Base-by-base conservation (phyloP, 64 coral and sea anemone species). In the Actinia tenebrosa region DNA sequence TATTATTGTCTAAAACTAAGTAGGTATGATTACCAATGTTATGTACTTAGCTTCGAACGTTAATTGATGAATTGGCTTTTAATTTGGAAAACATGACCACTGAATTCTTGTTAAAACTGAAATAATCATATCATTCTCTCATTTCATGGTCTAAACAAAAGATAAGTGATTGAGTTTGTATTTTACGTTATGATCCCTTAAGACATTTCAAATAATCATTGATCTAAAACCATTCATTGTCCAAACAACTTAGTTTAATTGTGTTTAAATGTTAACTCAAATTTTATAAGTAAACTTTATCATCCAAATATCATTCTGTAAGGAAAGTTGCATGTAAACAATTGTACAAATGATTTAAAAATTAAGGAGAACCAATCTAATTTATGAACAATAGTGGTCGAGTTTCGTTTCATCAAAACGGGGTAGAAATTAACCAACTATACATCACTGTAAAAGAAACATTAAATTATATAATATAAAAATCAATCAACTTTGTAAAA, bases 11-110 rank as follows among this genome's bases (percentile, higher is more conserved):
- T 53, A 10, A 17, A 50, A 17, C 42, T 50, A 81, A 4, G 42
- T 75, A 81, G 17, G 42, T 75, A 75, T 75, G 9, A 75, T 42
- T 75, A 75, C 27, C n/a, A 81, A 81, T 81, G 22, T 81, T 81
- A 81, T 81, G 79, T 81, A 81, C 53, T 81, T 81, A 81, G 79
- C 46, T 81, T n/a, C 18, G 5, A 81, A 81, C 53, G 79, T 53
- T 81, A 81, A 81, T 81, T 81, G 50, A 53, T 50, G 53, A 81
- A 81, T 81, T 81, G 7, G 79, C 43, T 20, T 53, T 50, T 53
- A 81, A 81, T 81, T 81, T 37, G 17, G 50, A 81, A 81, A 53
- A 81, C 53, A 45, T 50, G 79, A 25, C 79, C 5, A 81, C 53
- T 81, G 79, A 81, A 52, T 50, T 81, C 44, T 81, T 81, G 15